Evolutionary conservation across 2,888 invertebrate species (phyloP).

Genomic region (Allolobophora icterica): DNA sequence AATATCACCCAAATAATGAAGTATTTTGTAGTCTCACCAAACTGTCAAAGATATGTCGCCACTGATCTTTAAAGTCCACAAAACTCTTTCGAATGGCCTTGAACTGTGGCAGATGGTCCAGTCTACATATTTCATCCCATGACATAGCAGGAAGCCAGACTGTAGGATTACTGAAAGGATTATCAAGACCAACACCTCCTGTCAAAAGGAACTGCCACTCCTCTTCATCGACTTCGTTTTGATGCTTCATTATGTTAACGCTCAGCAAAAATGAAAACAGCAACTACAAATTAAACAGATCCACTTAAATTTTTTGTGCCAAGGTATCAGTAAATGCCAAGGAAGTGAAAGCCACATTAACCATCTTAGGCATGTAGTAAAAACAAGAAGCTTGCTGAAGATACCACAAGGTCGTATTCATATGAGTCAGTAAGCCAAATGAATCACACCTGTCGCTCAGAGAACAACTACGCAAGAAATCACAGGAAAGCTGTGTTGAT

Average conservation of each 20-base stretch:
- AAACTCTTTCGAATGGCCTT: conserved; percentile 63
- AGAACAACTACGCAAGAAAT: neutral
- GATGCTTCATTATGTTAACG: conserved; percentile 65
- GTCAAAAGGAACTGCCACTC: conserved; percentile 88
- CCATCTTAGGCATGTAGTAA: neutral
- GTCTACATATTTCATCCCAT: conserved; percentile 69
- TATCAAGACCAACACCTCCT: conserved; percentile 82
- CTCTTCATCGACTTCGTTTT: conserved; percentile 66
- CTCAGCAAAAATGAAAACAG: conserved; percentile 67
- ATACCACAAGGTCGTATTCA: neutral
- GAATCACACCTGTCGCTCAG: neutral
- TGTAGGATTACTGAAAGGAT: conserved; percentile 78
- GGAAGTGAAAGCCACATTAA: neutral
- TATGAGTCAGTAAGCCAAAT: neutral
- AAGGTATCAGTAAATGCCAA: conserved; percentile 56
- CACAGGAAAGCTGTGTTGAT: neutral
- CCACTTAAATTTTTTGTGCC: conserved; percentile 58
- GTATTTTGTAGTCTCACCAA: conserved; percentile 67
- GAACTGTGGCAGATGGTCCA: conserved; percentile 62
- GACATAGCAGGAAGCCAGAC: conserved; percentile 75
- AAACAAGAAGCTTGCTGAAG: neutral
- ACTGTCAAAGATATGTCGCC: conserved; percentile 76
- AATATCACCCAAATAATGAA: neutral
- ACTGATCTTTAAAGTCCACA: conserved; percentile 65
- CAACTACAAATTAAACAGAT: conserved; percentile 54